A percentile compares a stretch with the other conserved stretches of the same genome.
These are phyloP conservation scores for Artemisiospiza belli DNA, from an alignment of 2,113 vertebrate genomes.

Conservation along the genomic window DNA sequence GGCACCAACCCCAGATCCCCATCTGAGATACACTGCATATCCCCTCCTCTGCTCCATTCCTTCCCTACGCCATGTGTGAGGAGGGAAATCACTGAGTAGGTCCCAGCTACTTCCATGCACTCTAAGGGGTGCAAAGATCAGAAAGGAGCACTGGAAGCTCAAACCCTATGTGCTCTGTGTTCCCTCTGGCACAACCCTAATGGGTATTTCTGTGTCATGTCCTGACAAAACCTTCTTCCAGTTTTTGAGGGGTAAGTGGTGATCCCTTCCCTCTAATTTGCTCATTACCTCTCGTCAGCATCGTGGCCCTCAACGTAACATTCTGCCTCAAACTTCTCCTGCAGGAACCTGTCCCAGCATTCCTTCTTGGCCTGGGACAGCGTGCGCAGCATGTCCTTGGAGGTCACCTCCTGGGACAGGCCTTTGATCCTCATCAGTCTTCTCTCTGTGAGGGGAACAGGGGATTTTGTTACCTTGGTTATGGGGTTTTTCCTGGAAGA, in stretches of 20 bases:
- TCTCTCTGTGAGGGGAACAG: slow-evolving; percentile 79
- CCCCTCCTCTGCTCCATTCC: not conserved
- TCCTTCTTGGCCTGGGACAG: slow-evolving; percentile 95
- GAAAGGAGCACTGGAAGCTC: not conserved
- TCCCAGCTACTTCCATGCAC: not conserved
- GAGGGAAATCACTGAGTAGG: not conserved
- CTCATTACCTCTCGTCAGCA: slow-evolving; percentile 85
- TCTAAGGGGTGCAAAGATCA: not conserved
- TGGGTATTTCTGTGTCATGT: fast-evolving
- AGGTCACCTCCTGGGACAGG: slow-evolving; percentile 89
- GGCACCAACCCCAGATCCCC: not conserved
- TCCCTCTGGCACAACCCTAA: not conserved
- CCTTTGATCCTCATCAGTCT: slow-evolving; percentile 91
- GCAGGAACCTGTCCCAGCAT: slow-evolving; percentile 95
- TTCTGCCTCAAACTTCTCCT: slow-evolving; percentile 88
- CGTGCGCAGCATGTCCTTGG: slow-evolving; percentile 92
- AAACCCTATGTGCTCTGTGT: fast-evolving
- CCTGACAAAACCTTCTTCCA: not conserved
- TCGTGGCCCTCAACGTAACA: slow-evolving; percentile 84
- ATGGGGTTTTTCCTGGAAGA: not conserved
- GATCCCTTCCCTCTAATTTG: not conserved
- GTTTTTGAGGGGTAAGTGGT: not conserved
- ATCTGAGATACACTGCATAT: not conserved
- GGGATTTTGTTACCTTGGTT: not conserved
- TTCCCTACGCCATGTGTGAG: not conserved